A percentile compares a stretch with the other conserved stretches of the same genome.
phyloP scores from a whole-genome alignment of 2,113 vertebrate species.

The Hipposideros armiger region DNA sequence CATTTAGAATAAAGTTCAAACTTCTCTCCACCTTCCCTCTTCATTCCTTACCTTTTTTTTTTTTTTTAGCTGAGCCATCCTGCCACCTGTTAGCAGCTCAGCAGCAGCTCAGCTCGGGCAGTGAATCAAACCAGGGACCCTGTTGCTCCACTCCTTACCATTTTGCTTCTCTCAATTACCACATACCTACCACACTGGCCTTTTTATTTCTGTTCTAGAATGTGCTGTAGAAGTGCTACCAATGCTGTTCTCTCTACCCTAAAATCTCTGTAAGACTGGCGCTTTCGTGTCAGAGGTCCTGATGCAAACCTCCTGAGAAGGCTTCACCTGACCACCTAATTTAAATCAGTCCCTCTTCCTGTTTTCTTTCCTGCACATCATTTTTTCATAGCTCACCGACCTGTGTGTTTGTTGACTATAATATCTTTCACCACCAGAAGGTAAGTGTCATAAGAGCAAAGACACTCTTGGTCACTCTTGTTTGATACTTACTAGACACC shows the following conservation, averaged over 20 bases:
- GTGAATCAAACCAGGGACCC: no score
- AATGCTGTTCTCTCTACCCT: neutral
- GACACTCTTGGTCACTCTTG: neutral
- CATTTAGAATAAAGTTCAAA: conserved; percentile 9
- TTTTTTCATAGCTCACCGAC: neutral
- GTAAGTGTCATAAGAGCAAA: neutral
- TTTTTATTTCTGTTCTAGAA: neutral
- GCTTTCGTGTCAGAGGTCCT: neutral
- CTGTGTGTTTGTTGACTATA: neutral
- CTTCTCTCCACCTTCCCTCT: neutral
- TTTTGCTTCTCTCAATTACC: neutral
- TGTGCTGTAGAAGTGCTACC: neutral
- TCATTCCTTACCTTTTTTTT: no score
- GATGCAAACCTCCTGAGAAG: neutral
- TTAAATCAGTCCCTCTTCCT: conserved; percentile 17
- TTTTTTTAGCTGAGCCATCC: no score
- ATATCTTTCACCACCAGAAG: neutral
- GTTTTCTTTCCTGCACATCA: neutral
- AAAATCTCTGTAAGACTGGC: neutral
- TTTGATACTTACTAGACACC: neutral
- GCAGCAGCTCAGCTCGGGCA: no score
- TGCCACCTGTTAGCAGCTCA: no score
- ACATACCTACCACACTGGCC: neutral
- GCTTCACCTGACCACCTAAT: neutral
- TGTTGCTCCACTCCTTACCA: neutral